phyloP scores from a whole-genome alignment of 2,113 vertebrate genomes.

The Lepus americanus region DNA sequence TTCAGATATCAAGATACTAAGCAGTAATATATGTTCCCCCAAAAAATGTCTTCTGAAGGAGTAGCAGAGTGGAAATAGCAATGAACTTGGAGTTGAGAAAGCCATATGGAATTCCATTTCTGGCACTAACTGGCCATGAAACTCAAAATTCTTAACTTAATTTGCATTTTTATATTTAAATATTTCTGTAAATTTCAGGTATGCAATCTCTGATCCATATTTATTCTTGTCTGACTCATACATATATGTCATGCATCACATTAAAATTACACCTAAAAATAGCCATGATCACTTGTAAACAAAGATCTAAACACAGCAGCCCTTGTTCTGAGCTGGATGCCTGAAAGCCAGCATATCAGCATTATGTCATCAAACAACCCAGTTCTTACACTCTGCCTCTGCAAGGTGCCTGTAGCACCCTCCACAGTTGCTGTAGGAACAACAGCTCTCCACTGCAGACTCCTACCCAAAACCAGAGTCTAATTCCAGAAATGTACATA shows the following conservation, averaged over 20 bases:
- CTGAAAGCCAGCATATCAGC: not conserved
- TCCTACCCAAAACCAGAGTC: not conserved
- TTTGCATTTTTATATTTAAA: constrained; percentile 62
- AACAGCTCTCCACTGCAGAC: not conserved
- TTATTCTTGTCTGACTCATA: constrained; percentile 41
- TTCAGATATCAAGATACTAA: constrained; percentile 33
- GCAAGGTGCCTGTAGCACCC: not conserved
- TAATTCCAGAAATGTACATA: not conserved
- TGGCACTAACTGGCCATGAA: not conserved
- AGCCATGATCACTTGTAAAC: not conserved
- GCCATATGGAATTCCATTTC: not conserved
- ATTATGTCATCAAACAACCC: not conserved
- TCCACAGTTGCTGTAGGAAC: not conserved
- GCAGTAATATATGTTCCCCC: not conserved
- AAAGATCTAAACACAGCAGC: not conserved
- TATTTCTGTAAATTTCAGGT: constrained; percentile 44
- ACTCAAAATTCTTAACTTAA: constrained; percentile 12
- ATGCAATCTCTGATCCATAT: constrained; percentile 9
- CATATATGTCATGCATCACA: not conserved
- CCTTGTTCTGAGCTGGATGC: not conserved
- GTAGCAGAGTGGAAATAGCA: not conserved
- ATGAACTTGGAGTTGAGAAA: not conserved
- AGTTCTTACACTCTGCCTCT: not conserved
- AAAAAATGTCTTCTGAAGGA: not conserved
- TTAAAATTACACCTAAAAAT: constrained; percentile 54